A percentile compares a stretch with the other conserved stretches of the same genome.
Conservation (phyloP, 2,797 vertebrate genomes). For the Percopsis omiscomaycus region DNA sequence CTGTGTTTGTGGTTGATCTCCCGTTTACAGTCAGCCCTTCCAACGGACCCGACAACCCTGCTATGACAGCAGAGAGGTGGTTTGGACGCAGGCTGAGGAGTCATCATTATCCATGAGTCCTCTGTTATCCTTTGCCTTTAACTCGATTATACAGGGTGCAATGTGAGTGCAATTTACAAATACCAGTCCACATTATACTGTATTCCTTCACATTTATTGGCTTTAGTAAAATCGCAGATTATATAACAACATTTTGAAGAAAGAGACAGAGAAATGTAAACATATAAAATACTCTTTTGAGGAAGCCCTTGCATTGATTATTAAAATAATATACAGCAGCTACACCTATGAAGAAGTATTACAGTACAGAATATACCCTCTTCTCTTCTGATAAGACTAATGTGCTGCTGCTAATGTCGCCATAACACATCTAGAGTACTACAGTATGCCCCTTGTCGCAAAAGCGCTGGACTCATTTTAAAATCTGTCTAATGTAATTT, state of each 20-base stretch:
- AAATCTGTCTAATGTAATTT: too few relatives aligned
- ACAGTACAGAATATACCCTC: too few relatives aligned
- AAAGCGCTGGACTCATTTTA: too few relatives aligned
- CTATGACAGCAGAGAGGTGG: constrained; percentile 27
- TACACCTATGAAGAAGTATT: too few relatives aligned
- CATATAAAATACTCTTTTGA: background rate
- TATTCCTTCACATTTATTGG: constrained; percentile 1
- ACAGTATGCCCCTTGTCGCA: too few relatives aligned
- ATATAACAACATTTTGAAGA: background rate
- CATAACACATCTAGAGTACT: too few relatives aligned
- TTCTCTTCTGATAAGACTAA: too few relatives aligned
- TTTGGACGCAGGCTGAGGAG: constrained; percentile 7
- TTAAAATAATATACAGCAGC: background rate
- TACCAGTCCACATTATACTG: background rate
- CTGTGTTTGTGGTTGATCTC: constrained; percentile 52
- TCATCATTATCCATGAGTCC: constrained; percentile 12
- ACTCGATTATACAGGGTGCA: constrained; percentile 4
- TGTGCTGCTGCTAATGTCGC: too few relatives aligned
- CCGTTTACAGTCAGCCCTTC: constrained; percentile 16
- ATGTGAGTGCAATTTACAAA: background rate
- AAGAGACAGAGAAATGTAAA: background rate
- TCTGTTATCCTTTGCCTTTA: background rate
- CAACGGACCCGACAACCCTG: constrained; percentile 39
- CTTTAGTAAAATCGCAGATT: constrained; percentile 10
- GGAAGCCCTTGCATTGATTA: background rate